Percentiles rank a stretch among this genome's conserved stretches.
Conservation (phyloP, 2,888 invertebrate species). For the Agonum fuliginosum region DNA sequence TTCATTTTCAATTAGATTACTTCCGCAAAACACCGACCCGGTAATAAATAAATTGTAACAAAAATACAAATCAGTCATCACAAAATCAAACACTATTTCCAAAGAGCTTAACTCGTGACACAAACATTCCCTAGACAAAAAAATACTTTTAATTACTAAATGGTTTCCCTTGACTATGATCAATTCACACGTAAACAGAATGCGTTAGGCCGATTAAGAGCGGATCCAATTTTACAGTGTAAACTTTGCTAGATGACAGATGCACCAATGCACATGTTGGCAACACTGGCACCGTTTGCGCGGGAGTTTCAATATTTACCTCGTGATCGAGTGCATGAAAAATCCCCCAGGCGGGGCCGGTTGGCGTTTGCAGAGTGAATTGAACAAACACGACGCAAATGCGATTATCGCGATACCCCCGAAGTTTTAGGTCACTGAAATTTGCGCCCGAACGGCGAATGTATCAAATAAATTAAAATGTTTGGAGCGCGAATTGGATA, state of each 20-base stretch:
- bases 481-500: not conserved
- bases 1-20: too few relatives aligned
- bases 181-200: conserved; percentile 49
- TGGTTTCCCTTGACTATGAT: not conserved
- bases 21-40: too few relatives aligned
- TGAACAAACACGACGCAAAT: conserved; percentile 52
- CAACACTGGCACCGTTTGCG: not conserved
- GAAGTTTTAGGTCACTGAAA: conserved; percentile 37
- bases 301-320: conserved; percentile 29
- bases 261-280: conserved; percentile 14
- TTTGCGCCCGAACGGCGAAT: conserved; percentile 13
- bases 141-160: conserved; percentile 32
- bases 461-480: conserved; percentile 12
- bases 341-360: not conserved
- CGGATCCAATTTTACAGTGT: conserved; percentile 50
- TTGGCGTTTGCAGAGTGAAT: conserved; percentile 25
- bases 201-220: conserved; percentile 51
- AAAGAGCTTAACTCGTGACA: not conserved
- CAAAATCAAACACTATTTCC: conserved; percentile 29
- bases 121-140: not conserved
- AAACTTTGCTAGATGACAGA: conserved; percentile 20
- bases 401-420: conserved; percentile 49
- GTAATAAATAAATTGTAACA: too few relatives aligned
- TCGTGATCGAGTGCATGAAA: conserved; percentile 23
- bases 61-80: conserved; percentile 13